Percentiles rank a stretch among this genome's conserved stretches.
These are phyloP conservation scores for Sturnus vulgaris DNA, from an alignment of 2,113 vertebrate species.

Conservation along the genomic window DNA sequence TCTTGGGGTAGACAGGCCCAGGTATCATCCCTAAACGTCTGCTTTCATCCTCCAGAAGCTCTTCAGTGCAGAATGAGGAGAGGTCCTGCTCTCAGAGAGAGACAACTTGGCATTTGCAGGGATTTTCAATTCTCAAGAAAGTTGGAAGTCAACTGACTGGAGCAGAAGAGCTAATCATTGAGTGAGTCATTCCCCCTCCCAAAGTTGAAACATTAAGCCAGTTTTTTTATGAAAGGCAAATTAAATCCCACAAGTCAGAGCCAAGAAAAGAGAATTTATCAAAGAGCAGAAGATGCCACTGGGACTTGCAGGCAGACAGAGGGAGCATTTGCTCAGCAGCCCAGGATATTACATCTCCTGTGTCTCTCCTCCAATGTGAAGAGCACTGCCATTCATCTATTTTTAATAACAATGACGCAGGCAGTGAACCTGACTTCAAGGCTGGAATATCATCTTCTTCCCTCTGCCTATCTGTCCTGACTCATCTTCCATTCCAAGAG, in stretches of 20 bases:
- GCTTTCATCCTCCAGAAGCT: background rate
- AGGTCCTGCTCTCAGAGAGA: background rate
- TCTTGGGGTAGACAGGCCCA: background rate
- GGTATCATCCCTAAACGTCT: rapidly evolving
- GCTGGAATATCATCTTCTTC: constrained; percentile 1
- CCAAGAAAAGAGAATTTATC: background rate
- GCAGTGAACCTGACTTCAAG: constrained; percentile 34
- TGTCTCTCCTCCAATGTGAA: background rate
- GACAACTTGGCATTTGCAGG: background rate
- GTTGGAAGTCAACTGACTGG: background rate
- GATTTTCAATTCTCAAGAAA: background rate
- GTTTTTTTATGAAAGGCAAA: constrained; percentile 18
- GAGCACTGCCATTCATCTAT: constrained; percentile 45
- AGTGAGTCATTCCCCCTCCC: background rate
- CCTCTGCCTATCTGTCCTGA: background rate
- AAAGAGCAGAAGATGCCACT: constrained; percentile 2
- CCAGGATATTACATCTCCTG: background rate
- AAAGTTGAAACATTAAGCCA: background rate
- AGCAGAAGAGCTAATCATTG: background rate
- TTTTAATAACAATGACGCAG: constrained; percentile 58
- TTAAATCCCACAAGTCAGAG: constrained; percentile 31
- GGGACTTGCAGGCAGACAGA: background rate
- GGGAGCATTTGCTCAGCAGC: constrained; percentile 25
- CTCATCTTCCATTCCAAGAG: constrained; percentile 5
- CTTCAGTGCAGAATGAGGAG: background rate